phyloP scores from a whole-genome alignment of 2,888 invertebrate genomes.

The Pasiphila rectangulata region DNA sequence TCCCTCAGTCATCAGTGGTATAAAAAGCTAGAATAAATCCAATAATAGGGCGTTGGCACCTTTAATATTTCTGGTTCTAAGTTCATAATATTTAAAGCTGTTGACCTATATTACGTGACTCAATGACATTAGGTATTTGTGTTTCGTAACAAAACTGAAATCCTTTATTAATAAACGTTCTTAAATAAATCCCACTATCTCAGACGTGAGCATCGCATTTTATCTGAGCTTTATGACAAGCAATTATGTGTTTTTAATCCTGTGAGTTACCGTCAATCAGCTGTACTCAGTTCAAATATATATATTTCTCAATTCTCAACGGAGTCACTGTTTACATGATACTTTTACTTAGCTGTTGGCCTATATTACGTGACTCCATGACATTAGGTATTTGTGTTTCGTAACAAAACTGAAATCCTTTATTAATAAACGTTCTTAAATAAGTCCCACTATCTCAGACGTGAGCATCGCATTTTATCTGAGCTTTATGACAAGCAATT shows the following conservation, averaged over 20 bases:
- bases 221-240: too few species aligned
- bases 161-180: neutral
- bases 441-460: neutral
- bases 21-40: too few species aligned
- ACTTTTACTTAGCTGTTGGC: slow-evolving; percentile 1
- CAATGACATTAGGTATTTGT: slow-evolving; percentile 1
- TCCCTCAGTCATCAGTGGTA: too few species aligned
- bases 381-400: slow-evolving; percentile 3
- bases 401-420: slow-evolving; percentile 2
- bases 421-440: neutral
- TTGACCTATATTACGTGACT: slow-evolving; percentile 3
- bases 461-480: too few species aligned
- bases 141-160: slow-evolving; percentile 6
- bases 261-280: too few species aligned
- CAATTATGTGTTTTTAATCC: too few species aligned
- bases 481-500: too few species aligned
- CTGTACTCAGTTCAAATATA: too few species aligned
- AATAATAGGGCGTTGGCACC: neutral
- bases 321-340: too few species aligned
- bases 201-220: too few species aligned
- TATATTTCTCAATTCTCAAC: too few species aligned
- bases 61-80: neutral
- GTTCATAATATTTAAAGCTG: neutral
- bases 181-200: neutral
- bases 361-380: slow-evolving; percentile 1